These are phyloP conservation scores for Zoanthus gigantus DNA, from an alignment of 92 coral and sea anemone species.

Conservation along the genomic window DNA sequence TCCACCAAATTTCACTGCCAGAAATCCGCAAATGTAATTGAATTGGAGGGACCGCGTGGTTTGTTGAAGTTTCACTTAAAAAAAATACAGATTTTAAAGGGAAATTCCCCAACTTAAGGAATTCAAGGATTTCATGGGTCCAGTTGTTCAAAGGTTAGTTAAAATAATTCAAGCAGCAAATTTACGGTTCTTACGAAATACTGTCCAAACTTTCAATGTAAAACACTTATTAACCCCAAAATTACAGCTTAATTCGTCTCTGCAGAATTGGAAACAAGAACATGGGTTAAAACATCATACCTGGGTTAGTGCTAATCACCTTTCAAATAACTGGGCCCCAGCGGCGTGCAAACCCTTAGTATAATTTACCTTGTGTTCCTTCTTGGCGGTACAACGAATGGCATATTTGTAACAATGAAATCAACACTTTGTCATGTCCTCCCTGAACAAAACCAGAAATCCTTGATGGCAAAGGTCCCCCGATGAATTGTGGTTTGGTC, in stretches of 20 bases:
- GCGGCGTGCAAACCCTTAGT: background rate
- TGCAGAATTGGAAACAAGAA: too few relatives aligned
- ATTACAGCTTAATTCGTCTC: background rate
- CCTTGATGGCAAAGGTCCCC: constrained; percentile 86
- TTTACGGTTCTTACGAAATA: too few relatives aligned
- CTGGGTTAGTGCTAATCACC: background rate
- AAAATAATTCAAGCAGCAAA: too few relatives aligned
- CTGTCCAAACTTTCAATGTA: background rate
- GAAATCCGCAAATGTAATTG: too few relatives aligned
- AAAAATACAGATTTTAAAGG: too few relatives aligned
- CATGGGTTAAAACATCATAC: background rate
- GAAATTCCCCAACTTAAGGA: too few relatives aligned
- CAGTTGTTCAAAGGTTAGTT: too few relatives aligned
- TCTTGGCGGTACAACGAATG: constrained; percentile 58
- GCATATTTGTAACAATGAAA: constrained; percentile 75
- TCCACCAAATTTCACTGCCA: too few relatives aligned
- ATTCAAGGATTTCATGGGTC: too few relatives aligned
- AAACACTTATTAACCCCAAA: background rate
- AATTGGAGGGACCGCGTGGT: too few relatives aligned
- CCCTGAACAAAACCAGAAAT: constrained; percentile 68
- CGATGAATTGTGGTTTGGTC: constrained; percentile 72
- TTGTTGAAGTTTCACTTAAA: too few relatives aligned
- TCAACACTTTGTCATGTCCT: constrained; percentile 69
- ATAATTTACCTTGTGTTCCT: constrained; percentile 64
- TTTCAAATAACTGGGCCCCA: too few relatives aligned